These are phyloP conservation scores for Mobula hypostoma DNA, from an alignment of 2,113 vertebrate genomes.

Conservation along the genomic window DNA sequence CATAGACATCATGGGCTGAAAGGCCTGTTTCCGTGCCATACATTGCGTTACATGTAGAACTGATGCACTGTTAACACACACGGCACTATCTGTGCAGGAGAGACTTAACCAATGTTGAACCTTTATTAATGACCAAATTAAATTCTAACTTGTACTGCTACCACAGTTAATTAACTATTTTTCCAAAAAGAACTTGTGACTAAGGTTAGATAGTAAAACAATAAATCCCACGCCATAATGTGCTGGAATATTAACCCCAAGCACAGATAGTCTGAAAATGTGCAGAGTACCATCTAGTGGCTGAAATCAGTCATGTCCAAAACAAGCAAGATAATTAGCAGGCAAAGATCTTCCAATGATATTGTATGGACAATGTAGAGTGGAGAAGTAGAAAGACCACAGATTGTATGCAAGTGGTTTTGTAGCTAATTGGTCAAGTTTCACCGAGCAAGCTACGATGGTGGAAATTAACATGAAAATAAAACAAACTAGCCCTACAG, in stretches of 20 bases:
- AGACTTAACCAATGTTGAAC: neutral
- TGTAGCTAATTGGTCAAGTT: too few relatives aligned
- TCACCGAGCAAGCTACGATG: too few relatives aligned
- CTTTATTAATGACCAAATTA: neutral
- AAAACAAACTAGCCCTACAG: too few relatives aligned
- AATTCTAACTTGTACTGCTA: neutral
- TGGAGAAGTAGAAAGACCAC: too few relatives aligned
- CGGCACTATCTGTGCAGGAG: neutral
- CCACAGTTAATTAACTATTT: neutral
- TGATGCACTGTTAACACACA: too few relatives aligned
- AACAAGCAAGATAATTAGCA: neutral
- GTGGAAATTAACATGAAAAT: too few relatives aligned
- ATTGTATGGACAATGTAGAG: too few relatives aligned
- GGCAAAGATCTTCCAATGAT: too few relatives aligned
- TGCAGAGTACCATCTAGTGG: neutral
- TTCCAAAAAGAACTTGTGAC: neutral
- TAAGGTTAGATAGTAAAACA: neutral
- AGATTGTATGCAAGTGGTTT: too few relatives aligned
- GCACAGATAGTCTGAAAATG: neutral
- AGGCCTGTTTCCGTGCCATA: too few relatives aligned
- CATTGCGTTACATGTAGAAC: too few relatives aligned
- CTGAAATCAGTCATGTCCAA: neutral
- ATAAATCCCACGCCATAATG: neutral
- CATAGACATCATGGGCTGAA: too few relatives aligned
- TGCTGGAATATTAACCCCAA: neutral